Percentiles rank a stretch among this genome's conserved stretches.
phyloP scores from a whole-genome alignment of 2,113 vertebrate species.

The Channa argus region DNA sequence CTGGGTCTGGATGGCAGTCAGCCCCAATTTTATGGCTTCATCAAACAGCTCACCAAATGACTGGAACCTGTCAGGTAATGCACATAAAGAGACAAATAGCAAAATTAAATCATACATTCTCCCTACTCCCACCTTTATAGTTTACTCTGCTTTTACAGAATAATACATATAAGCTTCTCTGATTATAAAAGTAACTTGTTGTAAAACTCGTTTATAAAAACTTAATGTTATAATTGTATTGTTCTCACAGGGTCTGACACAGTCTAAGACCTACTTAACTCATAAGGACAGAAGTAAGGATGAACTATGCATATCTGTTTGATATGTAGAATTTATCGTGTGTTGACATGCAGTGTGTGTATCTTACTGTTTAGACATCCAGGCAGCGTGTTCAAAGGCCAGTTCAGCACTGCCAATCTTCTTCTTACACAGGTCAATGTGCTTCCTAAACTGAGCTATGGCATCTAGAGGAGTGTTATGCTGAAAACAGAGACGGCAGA shows the following conservation, averaged over 20 bases:
- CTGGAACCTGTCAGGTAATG: slow-evolving; percentile 88
- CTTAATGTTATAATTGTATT: too few species aligned
- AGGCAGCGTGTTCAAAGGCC: slow-evolving; percentile 95
- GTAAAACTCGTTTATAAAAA: too few species aligned
- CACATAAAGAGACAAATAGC: not conserved
- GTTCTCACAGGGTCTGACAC: too few species aligned
- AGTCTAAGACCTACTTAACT: too few species aligned
- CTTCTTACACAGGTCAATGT: slow-evolving; percentile 97
- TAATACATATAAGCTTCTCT: too few species aligned
- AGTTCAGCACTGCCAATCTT: slow-evolving; percentile 97
- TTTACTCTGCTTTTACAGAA: too few species aligned
- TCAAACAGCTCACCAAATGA: slow-evolving; percentile 98
- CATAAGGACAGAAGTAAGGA: too few species aligned
- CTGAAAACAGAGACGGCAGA: slow-evolving; percentile 97
- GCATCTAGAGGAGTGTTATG: slow-evolving; percentile 97
- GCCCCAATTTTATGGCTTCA: slow-evolving; percentile 96
- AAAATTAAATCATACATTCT: too few species aligned
- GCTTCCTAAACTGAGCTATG: slow-evolving; percentile 97
- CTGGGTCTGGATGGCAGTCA: slow-evolving; percentile 98
- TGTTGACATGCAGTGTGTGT: not conserved
- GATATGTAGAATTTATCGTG: too few species aligned
- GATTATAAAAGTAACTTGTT: too few species aligned
- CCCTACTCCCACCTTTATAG: too few species aligned
- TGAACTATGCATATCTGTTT: too few species aligned
- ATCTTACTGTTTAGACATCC: slow-evolving; percentile 99